Evolutionary conservation across 1,140 invertebrate genomes (phyloP), one percentile per base, ranked within the genome.

Genomic region (Microplitis mediator): DNA sequence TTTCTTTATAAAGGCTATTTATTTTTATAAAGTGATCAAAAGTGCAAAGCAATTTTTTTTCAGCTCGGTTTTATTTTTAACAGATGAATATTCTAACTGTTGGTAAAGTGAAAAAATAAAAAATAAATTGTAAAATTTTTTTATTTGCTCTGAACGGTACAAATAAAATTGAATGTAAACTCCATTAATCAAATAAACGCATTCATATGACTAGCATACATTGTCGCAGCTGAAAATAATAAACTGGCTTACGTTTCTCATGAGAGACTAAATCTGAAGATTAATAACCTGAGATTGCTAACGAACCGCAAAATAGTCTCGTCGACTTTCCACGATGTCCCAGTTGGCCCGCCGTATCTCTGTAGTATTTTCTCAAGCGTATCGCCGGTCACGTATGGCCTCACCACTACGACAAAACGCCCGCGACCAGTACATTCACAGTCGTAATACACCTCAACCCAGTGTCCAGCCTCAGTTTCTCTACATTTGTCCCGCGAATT

Each of bases 301-400:
- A 71, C 69, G 69, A 71, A 71, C 69, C 69, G 69, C 69, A 71
- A 71, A 71, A 71, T 71, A 71, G 69, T 71, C 62, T 71, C 62
- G 61, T 54, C 60, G 32, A 36, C 45, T 65, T 54, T 63, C 31
- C 45, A 54, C 50, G 51, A 58, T 71, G 62, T 71, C 69, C 69
- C 62, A 71, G 60, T 71, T 71, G 69, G 69, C 62, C 35, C 54
- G 36, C 56, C 62, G 35, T 70, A 70, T 70, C 60, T 70, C 39
- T 45, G 39, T 45, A 45, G 35, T 51, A 36, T 71, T 65, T 65
- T 35, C 50, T 45, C 61, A 31, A 65, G 69, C 69, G 31, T 71
- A 60, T 71, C 69, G 62, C 69, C 69, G 69, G 69, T 71, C 69
- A 70, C 69, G 69, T 71, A 71, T 34, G 56, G 50, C 32, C 56